Evolutionary conservation across 2,113 vertebrate genomes (phyloP).

Genomic region (Halcyon senegalensis): DNA sequence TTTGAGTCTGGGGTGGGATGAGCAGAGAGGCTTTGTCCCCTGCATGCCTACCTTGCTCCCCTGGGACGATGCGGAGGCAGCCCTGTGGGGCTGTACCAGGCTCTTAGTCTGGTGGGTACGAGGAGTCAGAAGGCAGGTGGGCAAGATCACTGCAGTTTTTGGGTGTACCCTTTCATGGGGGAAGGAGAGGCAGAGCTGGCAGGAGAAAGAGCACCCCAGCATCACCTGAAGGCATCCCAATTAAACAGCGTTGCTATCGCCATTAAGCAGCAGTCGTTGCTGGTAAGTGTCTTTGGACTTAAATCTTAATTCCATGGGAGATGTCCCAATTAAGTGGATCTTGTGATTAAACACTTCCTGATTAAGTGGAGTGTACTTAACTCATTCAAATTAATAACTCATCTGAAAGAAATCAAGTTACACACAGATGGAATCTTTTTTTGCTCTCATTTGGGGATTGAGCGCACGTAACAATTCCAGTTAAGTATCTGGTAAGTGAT

Average conservation of each 20-base stretch:
- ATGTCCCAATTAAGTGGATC: constrained; percentile 77
- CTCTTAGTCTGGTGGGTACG: rapidly evolving
- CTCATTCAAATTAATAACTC: constrained; percentile 78
- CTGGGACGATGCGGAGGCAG: neutral
- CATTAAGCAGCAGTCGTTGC: constrained; percentile 64
- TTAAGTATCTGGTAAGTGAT: constrained; percentile 70
- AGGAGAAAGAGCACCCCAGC: neutral
- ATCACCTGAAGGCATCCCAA: constrained; percentile 60
- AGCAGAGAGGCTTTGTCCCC: neutral
- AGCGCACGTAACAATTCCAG: constrained; percentile 64
- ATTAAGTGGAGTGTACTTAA: constrained; percentile 78
- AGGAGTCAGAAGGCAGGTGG: neutral
- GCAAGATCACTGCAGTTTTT: neutral
- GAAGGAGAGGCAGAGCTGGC: neutral
- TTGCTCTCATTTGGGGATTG: constrained; percentile 56
- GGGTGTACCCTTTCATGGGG: neutral
- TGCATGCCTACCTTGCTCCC: neutral
- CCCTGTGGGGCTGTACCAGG: rapidly evolving
- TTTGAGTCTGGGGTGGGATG: neutral
- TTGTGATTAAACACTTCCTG: constrained; percentile 77
- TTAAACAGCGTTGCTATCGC: constrained; percentile 55
- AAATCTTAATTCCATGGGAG: constrained; percentile 75
- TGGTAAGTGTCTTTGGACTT: constrained; percentile 74
- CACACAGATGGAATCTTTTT: constrained; percentile 67
- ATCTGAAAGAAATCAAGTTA: constrained; percentile 76